These are phyloP conservation scores for Drosophila sordidula DNA, from an alignment of 2,888 invertebrate species.

Conservation along the genomic window DNA sequence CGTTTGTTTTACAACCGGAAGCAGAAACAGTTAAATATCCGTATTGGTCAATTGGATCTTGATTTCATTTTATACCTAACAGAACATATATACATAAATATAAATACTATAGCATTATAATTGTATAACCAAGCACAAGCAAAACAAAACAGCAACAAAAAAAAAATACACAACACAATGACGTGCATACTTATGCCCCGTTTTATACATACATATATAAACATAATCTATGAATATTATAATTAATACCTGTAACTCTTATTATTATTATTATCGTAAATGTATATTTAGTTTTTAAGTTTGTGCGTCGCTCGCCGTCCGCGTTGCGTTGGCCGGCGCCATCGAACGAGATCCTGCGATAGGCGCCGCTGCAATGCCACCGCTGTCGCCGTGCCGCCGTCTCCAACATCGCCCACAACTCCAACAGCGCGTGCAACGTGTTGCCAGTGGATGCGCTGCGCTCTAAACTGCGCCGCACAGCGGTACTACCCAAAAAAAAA, in stretches of 20 bases:
- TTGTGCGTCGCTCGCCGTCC: constrained; percentile 30
- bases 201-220: constrained; percentile 25
- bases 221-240: constrained; percentile 49
- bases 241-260: constrained; percentile 47
- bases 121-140: constrained; percentile 28
- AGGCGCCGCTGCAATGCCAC: constrained; percentile 16
- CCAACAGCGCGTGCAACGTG: constrained; percentile 33
- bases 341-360: constrained; percentile 8
- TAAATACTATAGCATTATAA: constrained; percentile 21
- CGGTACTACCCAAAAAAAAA: constrained; percentile 21
- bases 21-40: constrained; percentile 6
- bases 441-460: constrained; percentile 22
- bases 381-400: constrained; percentile 9
- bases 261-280: constrained; percentile 43
- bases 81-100: constrained; percentile 20
- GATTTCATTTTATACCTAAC: constrained; percentile 28
- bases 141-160: neutral
- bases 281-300: constrained; percentile 69
- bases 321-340: constrained; percentile 22
- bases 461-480: constrained; percentile 18
- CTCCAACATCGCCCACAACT: constrained; percentile 30
- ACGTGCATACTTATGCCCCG: constrained; percentile 9
- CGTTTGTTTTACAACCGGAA: constrained; percentile 16
- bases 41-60: constrained; percentile 33
- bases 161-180: neutral